Evolutionary conservation across 1,140 invertebrate genomes (phyloP).

Genomic region (Drosophila pseudoananassae): DNA sequence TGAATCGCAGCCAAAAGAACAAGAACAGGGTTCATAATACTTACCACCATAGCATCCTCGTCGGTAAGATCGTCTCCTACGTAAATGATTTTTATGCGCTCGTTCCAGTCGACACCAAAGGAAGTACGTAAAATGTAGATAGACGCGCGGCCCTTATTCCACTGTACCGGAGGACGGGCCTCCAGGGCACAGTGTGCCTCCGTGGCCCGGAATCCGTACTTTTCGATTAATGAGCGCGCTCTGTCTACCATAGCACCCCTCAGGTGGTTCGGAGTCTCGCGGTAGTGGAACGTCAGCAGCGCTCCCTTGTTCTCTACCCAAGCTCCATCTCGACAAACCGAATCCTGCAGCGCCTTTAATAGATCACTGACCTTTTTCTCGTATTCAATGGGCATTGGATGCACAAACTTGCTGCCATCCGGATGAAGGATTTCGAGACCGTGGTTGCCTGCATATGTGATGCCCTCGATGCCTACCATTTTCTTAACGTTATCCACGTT

Average conservation of each 20-base stretch:
- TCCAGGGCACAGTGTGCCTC: conserved; percentile 93
- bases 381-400: conserved; percentile 94
- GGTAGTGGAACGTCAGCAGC: conserved; percentile 94
- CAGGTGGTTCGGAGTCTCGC: conserved; percentile 90
- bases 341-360: conserved; percentile 92
- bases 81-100: conserved; percentile 95
- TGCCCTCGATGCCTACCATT: conserved; percentile 95
- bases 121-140: conserved; percentile 95
- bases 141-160: conserved; percentile 95
- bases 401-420: conserved; percentile 94
- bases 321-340: conserved; percentile 93
- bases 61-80: conserved; percentile 95
- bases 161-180: conserved; percentile 94
- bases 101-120: conserved; percentile 95
- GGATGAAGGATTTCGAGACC: conserved; percentile 94
- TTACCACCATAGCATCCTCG: conserved; percentile 95
- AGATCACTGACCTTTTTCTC: conserved; percentile 92
- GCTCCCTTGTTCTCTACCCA: conserved; percentile 97
- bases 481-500: conserved; percentile 94
- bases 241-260: conserved; percentile 88
- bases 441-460: conserved; percentile 95
- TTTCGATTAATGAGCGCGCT: conserved; percentile 89
- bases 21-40: conserved; percentile 31
- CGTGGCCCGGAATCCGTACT: conserved; percentile 90
- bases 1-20: not conserved